Evolutionary conservation across 2,113 vertebrate species (phyloP), one percentile per base, ranked within the genome.

Genomic region (Tyto alba): DNA sequence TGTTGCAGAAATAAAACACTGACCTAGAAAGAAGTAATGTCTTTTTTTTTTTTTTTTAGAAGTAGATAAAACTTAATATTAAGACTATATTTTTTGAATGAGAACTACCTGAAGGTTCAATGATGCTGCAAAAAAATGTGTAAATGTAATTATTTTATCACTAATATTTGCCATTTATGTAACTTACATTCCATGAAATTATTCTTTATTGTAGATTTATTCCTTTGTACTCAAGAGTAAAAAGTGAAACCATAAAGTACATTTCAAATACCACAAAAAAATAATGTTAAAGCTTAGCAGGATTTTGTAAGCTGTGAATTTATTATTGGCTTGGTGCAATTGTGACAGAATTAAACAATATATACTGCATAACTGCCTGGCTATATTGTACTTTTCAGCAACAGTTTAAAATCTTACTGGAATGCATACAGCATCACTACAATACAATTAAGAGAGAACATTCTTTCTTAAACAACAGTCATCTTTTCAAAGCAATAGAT

Each of bases 401-500:
- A 95, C 94, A 96, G 73, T 96, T 96, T 96, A 97, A 98, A 97
- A 97, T 97, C 92, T 80, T 86, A 75, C 94, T 72, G 67, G 93
- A 97, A 96, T 96, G 91, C 67, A 91, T 53, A 92, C 59, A 91
- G 94, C 97, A 96, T 97, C 96, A 97, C 97, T 97, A 97, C 96
- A 97, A 97, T 94, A 98, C 96, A 97, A 96, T 97, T 97, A 97
- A 96, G 94, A 89, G 48, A 16, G 88, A 94, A 96, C 94, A 96
- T 81, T 76, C 89, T 94, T 95, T 93, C 89, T 98, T 97, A 96
- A 98, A 97, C 71, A 98, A 96, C 97, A 97, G 98, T 97, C 97
- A 97, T 97, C 97, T 98, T 97, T 98, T 97, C 97, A 98, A 98
- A 97, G 98, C 98, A 98, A 98, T 98, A 98, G 97, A 96, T 98